Evolutionary conservation across 2,113 vertebrate genomes (phyloP).

Genomic region (Ciconia stormi): DNA sequence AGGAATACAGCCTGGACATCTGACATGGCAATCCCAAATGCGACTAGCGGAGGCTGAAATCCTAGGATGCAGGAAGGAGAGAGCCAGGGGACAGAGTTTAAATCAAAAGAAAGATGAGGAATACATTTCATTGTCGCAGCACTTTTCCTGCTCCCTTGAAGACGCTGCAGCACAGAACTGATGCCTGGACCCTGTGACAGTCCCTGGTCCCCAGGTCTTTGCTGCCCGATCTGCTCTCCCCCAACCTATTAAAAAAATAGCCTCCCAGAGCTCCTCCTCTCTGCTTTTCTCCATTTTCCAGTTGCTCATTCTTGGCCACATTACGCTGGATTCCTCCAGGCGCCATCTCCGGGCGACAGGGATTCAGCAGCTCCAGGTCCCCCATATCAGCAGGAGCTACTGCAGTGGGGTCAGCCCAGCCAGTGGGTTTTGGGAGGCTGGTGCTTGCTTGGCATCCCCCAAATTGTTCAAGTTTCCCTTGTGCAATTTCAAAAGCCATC

Average conservation of each 20-base stretch:
- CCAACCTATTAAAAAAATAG: neutral
- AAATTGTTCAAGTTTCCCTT: neutral
- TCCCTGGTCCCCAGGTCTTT: neutral
- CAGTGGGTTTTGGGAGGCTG: neutral
- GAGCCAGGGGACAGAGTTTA: neutral
- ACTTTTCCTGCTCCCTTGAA: neutral
- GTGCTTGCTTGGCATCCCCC: neutral
- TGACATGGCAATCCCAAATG: neutral
- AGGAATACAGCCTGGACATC: neutral
- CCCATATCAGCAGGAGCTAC: neutral
- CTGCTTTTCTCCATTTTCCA: neutral
- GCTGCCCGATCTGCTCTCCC: neutral
- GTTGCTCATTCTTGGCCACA: neutral
- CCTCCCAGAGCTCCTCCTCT: neutral
- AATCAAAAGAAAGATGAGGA: neutral
- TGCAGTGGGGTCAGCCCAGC: too few species aligned
- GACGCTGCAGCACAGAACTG: neutral
- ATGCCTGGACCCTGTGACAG: neutral
- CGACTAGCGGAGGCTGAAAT: neutral
- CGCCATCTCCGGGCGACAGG: fast-evolving
- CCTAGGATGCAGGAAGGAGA: neutral
- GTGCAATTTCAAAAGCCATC: neutral
- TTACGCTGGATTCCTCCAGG: neutral
- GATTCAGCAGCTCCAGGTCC: neutral
- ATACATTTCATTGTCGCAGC: neutral